Percentiles rank a stretch among this genome's conserved stretches.
Evolutionary conservation across 2,888 invertebrate genomes (phyloP).

Genomic region (Perizoma flavofasciatum): DNA sequence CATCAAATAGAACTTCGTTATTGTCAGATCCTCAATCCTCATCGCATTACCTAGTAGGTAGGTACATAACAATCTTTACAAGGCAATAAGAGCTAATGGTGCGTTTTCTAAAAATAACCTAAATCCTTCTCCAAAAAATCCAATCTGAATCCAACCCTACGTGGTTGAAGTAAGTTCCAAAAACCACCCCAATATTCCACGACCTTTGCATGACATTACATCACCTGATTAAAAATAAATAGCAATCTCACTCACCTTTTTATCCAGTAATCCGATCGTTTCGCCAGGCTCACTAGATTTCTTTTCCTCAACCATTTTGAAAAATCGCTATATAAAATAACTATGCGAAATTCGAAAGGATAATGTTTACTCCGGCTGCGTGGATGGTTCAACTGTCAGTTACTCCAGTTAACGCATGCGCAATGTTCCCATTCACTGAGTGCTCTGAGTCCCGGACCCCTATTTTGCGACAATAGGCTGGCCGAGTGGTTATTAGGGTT

Average conservation of each 20-base stretch:
- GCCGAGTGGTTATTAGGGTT: constrained; percentile 26
- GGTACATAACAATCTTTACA: no score
- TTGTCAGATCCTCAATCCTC: background rate
- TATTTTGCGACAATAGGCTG: constrained; percentile 27
- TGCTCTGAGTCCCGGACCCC: constrained; percentile 33
- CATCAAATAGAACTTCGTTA: constrained; percentile 19
- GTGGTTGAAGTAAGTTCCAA: constrained; percentile 9
- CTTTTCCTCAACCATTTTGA: constrained; percentile 58
- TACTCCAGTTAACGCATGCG: constrained; percentile 37
- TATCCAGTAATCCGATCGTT: constrained; percentile 68
- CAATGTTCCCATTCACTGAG: constrained; percentile 22
- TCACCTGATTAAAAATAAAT: constrained; percentile 40
- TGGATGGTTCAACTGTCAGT: constrained; percentile 33
- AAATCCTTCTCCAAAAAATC: background rate
- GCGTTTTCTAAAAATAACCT: constrained; percentile 26
- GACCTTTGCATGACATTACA: constrained; percentile 72
- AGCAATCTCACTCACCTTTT: constrained; percentile 64
- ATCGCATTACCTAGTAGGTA: no score
- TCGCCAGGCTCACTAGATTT: constrained; percentile 57
- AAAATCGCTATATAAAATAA: constrained; percentile 32
- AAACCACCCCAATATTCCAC: constrained; percentile 42
- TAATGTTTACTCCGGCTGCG: constrained; percentile 35
- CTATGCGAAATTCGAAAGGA: constrained; percentile 26
- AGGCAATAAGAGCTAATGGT: no score
- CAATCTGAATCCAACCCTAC: constrained; percentile 26